phyloP scores from a whole-genome alignment of 2,113 vertebrate species.

The Cryptoleucopteryx plumbea region DNA sequence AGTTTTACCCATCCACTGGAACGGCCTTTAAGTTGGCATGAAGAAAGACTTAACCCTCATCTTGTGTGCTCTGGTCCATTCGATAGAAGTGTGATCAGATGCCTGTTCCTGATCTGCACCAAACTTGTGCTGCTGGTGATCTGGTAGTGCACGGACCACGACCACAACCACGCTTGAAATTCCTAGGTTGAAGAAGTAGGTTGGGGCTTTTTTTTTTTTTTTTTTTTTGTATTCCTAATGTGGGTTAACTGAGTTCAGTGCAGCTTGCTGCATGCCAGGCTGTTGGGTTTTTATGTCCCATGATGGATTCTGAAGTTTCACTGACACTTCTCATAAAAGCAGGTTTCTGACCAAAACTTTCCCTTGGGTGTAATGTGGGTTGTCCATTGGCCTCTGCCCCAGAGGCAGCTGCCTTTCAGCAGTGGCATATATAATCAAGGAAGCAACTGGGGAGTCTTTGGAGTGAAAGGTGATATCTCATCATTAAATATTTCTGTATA shows the following conservation, averaged over 20 bases:
- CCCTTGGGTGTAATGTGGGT: neutral
- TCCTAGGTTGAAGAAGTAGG: neutral
- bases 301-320: neutral
- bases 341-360: constrained; percentile 16
- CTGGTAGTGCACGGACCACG: fast-evolving
- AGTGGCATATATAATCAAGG: neutral
- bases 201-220: neutral
- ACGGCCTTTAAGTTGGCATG: neutral
- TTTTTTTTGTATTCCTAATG: neutral
- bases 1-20: neutral
- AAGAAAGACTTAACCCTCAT: neutral
- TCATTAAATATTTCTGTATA: neutral
- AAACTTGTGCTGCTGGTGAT: neutral
- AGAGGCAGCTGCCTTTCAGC: neutral
- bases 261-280: neutral
- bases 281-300: neutral
- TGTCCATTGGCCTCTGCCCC: neutral
- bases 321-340: neutral
- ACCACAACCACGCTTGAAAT: neutral
- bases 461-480: neutral
- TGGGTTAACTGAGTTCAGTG: neutral
- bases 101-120: neutral
- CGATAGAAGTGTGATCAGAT: neutral
- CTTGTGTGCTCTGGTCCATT: neutral
- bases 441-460: neutral